Evolutionary conservation across 2,113 vertebrate species (phyloP).

Genomic region (Platichthys flesus): DNA sequence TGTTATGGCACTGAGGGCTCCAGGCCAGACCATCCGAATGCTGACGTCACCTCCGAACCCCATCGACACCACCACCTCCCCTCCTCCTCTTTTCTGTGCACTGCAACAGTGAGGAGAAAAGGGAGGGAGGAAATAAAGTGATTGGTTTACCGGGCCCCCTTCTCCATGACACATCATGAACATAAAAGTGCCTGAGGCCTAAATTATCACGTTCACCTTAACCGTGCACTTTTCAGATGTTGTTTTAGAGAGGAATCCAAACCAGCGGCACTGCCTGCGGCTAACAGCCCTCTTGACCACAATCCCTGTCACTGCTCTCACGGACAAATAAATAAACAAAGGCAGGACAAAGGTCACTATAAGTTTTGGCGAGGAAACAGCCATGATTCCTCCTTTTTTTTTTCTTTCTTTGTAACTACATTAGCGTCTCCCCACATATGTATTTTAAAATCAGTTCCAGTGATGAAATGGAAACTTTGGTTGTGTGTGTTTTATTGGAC

Average conservation of each 20-base stretch:
- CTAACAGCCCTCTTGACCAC: constrained; percentile 75
- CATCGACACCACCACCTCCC: neutral
- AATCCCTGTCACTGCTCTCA: constrained; percentile 74
- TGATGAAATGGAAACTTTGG: constrained; percentile 58
- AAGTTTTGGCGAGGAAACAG: constrained; percentile 68
- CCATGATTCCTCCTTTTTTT: constrained; percentile 49
- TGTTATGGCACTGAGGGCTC: constrained; percentile 78
- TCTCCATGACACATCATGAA: constrained; percentile 83
- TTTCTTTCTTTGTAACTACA: constrained; percentile 13
- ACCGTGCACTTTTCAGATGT: constrained; percentile 79
- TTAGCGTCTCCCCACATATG: constrained; percentile 31
- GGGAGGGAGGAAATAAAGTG: constrained; percentile 72
- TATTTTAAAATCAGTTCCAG: constrained; percentile 46
- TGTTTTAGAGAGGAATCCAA: constrained; percentile 81
- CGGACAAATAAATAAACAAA: constrained; percentile 82
- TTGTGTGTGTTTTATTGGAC: constrained; percentile 29
- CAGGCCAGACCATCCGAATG: constrained; percentile 77
- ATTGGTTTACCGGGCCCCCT: constrained; percentile 81
- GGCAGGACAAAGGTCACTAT: constrained; percentile 79
- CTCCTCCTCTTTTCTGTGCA: constrained; percentile 61
- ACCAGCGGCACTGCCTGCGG: constrained; percentile 78
- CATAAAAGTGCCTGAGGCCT: constrained; percentile 80
- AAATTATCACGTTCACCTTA: constrained; percentile 86
- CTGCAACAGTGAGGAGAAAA: constrained; percentile 49
- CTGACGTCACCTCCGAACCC: constrained; percentile 81